Base-by-base conservation (phyloP, 2,797 vertebrate species). In the Sebastes trivittatus region DNA sequence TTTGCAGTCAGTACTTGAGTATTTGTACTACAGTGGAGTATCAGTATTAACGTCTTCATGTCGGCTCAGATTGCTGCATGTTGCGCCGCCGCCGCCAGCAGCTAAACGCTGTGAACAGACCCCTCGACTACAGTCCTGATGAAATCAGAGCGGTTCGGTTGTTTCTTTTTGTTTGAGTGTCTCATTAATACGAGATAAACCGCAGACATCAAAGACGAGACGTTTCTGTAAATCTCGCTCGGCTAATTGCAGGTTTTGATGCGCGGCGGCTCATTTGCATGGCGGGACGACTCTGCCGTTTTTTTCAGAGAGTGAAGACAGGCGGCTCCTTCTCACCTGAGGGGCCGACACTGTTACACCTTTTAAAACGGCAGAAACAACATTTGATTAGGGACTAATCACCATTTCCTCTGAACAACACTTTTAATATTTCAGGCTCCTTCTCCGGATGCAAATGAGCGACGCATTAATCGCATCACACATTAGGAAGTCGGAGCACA, bases 371-470 rank as follows among this genome's bases (percentile, higher is more conserved):
- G 87, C 87, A 91, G 89, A 89, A 89, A 89, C 92, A 94, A 93
- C 93, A 93, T 95, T 95, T 94, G 94, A 95, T 94, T 85, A 89
- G 90, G 92, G 93, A 94, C 89, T 90, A 87, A 90, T 93, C 91
- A 85, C 73, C 42, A 71, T 90, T 94, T 92, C 87, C 91, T 90
- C 93, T 81, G 87, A 91, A 94, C 92, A 91, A 92, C 91, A 88
- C 86, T 90, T 92, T 92, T 88, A 93, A 93, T 93, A 90, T 94
- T 94, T 93, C 90, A 92, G 85, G 78, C 88, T 91, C 84, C 81
- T 87, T 86, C 90, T 93, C 89, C 58, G 89, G 91, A 95, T 94
- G 94, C 90, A 93, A 94, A 95, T 94, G 87, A 90, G 88, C 52
- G 61, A 38, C 2, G 79, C 75, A 78, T 91, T 93, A 93, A 94